Base-by-base conservation (phyloP, 2,797 vertebrate species). In the Clarias fuscus region DNA sequence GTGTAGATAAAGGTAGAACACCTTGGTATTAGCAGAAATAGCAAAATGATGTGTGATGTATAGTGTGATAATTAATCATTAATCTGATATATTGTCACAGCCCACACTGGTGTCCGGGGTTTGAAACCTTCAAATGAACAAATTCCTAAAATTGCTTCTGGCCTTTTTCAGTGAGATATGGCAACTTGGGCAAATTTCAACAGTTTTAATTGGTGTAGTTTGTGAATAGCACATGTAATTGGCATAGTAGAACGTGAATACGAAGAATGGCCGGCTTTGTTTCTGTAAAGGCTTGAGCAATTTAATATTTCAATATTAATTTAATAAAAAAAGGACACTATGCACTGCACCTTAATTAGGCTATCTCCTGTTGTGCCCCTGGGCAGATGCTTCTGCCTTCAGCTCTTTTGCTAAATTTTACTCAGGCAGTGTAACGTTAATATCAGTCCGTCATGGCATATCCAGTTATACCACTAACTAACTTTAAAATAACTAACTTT, bases 391-490 rank as follows among this genome's bases (percentile, higher is more conserved):
- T 59, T 80, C 72, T 58, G 71, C 81, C 58, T 83, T 78, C 80
- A 62, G 56, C 71, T 88, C 20, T 68, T 82, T 81, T 48, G 71
- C n/a, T 27, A 53, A 24, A 17, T 79, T n/a, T 84, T 84, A 71
- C 77, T 22, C n/a, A 53, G 37, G 27, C 27, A 67, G n/a, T 79
- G 77, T 62, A 62, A 62, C 4, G 11, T n/a, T 40, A 64, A 53
- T 48, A 68, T 17, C 80, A 83, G 30, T 17, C 61, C 58, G 40
- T 65, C 70, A 76, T 11, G 7, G 22, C 3, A 82, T 40, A 67
- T 33, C 43, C 48, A 56, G 78, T 82, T 65, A 65, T 27, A 43
- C 68, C 37, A 48, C 70, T 58, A 20, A 75, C 79, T 10, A 14
- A 65, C 37, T 83, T 83, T 53, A 17, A 82, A 33, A 33, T 83